phyloP scores from a whole-genome alignment of 2,797 vertebrate species.

The Girardinus metallicus region DNA sequence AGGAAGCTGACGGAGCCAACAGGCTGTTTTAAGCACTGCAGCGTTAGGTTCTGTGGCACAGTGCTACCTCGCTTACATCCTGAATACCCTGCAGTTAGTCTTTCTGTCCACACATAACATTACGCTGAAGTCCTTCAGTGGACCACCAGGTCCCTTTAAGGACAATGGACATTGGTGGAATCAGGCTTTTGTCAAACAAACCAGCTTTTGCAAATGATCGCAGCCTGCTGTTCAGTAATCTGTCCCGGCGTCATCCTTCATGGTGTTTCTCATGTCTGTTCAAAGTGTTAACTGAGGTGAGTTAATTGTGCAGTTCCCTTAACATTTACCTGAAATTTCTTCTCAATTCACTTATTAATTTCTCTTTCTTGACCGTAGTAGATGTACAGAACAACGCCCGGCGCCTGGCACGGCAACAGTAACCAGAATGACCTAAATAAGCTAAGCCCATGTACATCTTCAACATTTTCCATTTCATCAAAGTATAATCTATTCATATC shows the following conservation, averaged over 20 bases:
- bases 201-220: neutral
- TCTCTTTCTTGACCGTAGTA: neutral
- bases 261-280: neutral
- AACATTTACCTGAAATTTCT: neutral
- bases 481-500: neutral
- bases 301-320: neutral
- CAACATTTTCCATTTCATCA: neutral
- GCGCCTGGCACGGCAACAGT: neutral
- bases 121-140: neutral
- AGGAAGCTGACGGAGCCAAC: neutral
- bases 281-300: neutral
- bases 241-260: neutral
- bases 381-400: neutral
- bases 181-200: neutral
- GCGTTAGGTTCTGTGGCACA: neutral
- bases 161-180: neutral
- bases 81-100: neutral
- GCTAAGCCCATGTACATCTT: neutral
- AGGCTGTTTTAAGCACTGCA: neutral
- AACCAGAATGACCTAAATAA: neutral
- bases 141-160: neutral
- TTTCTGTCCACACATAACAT: neutral
- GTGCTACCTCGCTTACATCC: neutral
- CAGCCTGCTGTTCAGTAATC: neutral
- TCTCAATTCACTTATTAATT: neutral